A percentile compares a stretch with the other conserved stretches of the same genome.
These are phyloP conservation scores for Neria commutata DNA, from an alignment of 2,888 invertebrate species.

Conservation along the genomic window DNA sequence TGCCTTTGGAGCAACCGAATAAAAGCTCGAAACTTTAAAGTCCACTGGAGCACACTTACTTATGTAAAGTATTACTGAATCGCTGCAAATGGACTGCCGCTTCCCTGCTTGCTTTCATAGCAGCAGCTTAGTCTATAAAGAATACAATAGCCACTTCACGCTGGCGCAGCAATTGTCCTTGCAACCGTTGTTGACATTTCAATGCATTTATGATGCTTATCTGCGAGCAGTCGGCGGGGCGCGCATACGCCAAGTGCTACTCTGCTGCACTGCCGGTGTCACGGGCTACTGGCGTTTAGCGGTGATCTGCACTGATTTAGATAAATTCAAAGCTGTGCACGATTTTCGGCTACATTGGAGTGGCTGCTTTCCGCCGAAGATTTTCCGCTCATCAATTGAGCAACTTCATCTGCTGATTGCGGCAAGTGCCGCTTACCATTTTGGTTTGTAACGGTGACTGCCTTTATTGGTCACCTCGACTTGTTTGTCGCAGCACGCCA, in stretches of 20 bases:
- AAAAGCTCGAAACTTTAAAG: too few relatives aligned
- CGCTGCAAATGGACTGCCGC: background rate
- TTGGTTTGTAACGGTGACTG: too few relatives aligned
- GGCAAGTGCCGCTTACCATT: too few relatives aligned
- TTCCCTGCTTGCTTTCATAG: background rate
- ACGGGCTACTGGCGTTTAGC: background rate
- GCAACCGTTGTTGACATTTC: background rate
- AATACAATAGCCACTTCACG: too few relatives aligned
- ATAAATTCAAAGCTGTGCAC: background rate
- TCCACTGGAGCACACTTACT: background rate
- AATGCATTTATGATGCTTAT: background rate
- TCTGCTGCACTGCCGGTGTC: background rate
- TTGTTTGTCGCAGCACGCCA: too few relatives aligned
- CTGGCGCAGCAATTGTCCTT: background rate
- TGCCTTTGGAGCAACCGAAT: too few relatives aligned
- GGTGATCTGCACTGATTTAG: background rate
- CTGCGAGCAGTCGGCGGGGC: background rate
- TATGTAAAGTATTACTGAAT: too few relatives aligned
- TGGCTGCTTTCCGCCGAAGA: background rate
- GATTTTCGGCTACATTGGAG: background rate
- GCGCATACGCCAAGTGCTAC: background rate
- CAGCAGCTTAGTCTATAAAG: too few relatives aligned
- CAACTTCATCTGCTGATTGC: too few relatives aligned
- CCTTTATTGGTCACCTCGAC: too few relatives aligned
- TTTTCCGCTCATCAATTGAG: too few relatives aligned